Evolutionary conservation across 1,140 invertebrate species (phyloP), one percentile per base, ranked within the genome.

Genomic region (Oedothorax gibbosus): DNA sequence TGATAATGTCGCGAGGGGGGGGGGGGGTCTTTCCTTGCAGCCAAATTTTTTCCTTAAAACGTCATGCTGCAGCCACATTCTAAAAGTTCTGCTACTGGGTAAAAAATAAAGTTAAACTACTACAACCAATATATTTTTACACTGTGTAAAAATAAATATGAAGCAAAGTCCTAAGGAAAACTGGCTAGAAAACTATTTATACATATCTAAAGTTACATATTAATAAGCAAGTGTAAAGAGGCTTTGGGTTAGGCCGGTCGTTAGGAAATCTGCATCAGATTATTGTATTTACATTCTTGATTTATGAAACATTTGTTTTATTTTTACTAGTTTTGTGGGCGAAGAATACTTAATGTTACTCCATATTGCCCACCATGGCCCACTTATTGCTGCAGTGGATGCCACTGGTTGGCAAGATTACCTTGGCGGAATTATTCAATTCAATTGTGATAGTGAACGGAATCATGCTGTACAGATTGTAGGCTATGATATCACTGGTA

Each of bases 391-490:
- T 1, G 94, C 94, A 0, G 94, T 97, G 0, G 96, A 97, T 90
- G 95, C 95, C 0, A 91, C 94, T 14, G 93, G 93, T 2, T 97
- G 96, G 96, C 95, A 96, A 89, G 94, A 96, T 89, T 97, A 97
- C 89, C 91, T 96, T 9, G 95, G 95, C 0, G 96, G 96, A 2
- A 92, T 96, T 56, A 95, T 97, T 88, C 94, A 96, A 88, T 95
- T 66, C 62, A 83, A 87, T 77, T 88, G 87, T 86, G 80, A 85
- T 15, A 76, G 60, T 80, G 79, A 88, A 18, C 35, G 62, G 49
- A 97, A 97, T 90, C 96, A 97, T 89, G 95, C 96, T 3, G 95
- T 96, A 0, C 93, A 91, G 80, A 93, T 97, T 86, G 94, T 97
- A 2, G 96, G 96, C 0, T 97, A 97, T 89, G 94, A 76, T 51